These are phyloP conservation scores for Calidris pugnax DNA, from an alignment of 2,113 vertebrate species.

Conservation along the genomic window DNA sequence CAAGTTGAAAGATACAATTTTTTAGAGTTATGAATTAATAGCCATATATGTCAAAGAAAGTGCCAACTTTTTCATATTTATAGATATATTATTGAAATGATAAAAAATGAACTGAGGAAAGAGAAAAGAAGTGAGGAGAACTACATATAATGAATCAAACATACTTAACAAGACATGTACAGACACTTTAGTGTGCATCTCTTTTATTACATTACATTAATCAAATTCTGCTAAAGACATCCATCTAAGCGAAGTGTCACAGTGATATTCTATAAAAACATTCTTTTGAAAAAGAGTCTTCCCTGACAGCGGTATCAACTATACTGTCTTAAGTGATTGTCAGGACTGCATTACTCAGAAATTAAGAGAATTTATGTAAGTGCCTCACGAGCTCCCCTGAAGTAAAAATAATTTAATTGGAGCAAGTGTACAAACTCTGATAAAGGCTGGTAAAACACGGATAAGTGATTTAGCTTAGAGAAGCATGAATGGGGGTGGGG, in stretches of 20 bases:
- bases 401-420: constrained; percentile 89
- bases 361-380: constrained; percentile 89
- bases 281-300: constrained; percentile 78
- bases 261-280: constrained; percentile 81
- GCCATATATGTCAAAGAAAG: constrained; percentile 83
- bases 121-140: constrained; percentile 80
- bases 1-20: constrained; percentile 83
- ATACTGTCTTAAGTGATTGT: constrained; percentile 85
- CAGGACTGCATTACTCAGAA: constrained; percentile 86
- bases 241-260: constrained; percentile 82
- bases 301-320: constrained; percentile 84
- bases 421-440: constrained; percentile 84
- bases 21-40: constrained; percentile 85
- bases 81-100: constrained; percentile 94
- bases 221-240: constrained; percentile 87
- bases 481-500: constrained; percentile 55
- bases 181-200: constrained; percentile 87
- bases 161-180: constrained; percentile 86
- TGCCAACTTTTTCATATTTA: constrained; percentile 90
- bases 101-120: constrained; percentile 85
- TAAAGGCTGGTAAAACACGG: constrained; percentile 81
- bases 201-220: constrained; percentile 92
- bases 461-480: constrained; percentile 81
- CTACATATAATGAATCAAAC: constrained; percentile 89
- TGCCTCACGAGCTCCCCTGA: constrained; percentile 75